Base-by-base conservation (phyloP, 2,888 invertebrate species). In the Pyrgus malvae region DNA sequence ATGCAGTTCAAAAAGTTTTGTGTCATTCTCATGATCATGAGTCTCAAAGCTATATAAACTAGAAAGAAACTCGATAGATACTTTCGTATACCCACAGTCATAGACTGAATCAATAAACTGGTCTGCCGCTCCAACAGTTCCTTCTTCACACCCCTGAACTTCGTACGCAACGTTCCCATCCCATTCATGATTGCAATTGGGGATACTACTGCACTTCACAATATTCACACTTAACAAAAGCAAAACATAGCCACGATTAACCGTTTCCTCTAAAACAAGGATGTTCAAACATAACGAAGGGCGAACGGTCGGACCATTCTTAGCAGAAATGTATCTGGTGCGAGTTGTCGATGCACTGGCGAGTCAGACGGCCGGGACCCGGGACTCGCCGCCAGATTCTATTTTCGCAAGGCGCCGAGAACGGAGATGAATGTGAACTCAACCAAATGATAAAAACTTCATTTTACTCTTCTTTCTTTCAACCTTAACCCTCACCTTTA, bases 81-180 rank as follows among this genome's bases (percentile, higher is more conserved):
- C 42, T 44, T 48, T 31, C 44, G 8, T 55, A 64, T 72, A 94
- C 95, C 92, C 91, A 96, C 96, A 79, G 96, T 96, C 95, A 96
- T 95, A 46, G 93, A 93, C 77, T 94, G 94, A 65, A 95, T 92
- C 70, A 94, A 91, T 65, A 94, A 85, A 71, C 93, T 93, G n/a
- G 94, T 94, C 81, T 94, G 94, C 65, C 93, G 90, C 62, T 94
- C 94, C 61, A 96, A 76, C 69, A 94, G 92, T 70, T 95, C 94
- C 78, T 94, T 96, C 74, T 94, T 95, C 56, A 96, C 90, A 31
- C 96, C 96, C 69, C 95, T 92, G 79, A 96, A 95, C 73, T 92
- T 92, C 76, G 93, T 93, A 72, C 92, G 91, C 57, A 91, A 86
- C 46, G 92, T 90, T 44, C 91, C 92, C 58, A 82, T 46, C 12